Percentiles rank a stretch among this genome's conserved stretches.
These are phyloP conservation scores for Rapana venosa DNA, from an alignment of 2,888 invertebrate species.

Conservation along the genomic window DNA sequence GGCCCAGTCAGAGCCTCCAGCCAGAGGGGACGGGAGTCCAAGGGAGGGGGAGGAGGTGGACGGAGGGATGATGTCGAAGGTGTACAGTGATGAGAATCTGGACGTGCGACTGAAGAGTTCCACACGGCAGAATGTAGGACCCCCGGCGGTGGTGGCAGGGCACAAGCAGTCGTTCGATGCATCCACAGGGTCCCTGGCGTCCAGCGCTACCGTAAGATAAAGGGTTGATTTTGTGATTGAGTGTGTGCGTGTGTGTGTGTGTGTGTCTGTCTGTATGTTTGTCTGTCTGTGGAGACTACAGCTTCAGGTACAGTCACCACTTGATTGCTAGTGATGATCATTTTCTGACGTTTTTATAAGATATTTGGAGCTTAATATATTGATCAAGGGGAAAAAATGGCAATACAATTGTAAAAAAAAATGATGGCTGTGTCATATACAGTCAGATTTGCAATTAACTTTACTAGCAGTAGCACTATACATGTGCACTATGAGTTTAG, in stretches of 20 bases:
- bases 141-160: not conserved
- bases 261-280: not conserved
- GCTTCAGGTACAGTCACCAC: too few species aligned
- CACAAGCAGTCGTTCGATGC: slow-evolving; percentile 33
- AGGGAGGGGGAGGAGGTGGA: slow-evolving; percentile 53
- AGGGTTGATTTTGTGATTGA: not conserved
- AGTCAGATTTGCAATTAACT: too few species aligned
- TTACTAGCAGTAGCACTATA: too few species aligned
- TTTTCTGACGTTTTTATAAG: too few species aligned
- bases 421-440: too few species aligned
- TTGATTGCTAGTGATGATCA: too few species aligned
- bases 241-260: not conserved
- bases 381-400: too few species aligned
- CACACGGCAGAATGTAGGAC: slow-evolving; percentile 4
- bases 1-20: slow-evolving; percentile 66
- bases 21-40: slow-evolving; percentile 19
- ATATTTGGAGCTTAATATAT: too few species aligned
- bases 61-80: slow-evolving; percentile 58
- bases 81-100: slow-evolving; percentile 62
- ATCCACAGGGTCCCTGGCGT: slow-evolving; percentile 58
- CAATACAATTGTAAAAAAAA: too few species aligned
- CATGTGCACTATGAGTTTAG: too few species aligned
- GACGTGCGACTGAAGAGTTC: slow-evolving; percentile 47
- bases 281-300: too few species aligned
- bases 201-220: slow-evolving; percentile 36